Evolutionary conservation across 1,140 invertebrate genomes (phyloP), one percentile per base, ranked within the genome.

Genomic region (Drosophila biarmipes): DNA sequence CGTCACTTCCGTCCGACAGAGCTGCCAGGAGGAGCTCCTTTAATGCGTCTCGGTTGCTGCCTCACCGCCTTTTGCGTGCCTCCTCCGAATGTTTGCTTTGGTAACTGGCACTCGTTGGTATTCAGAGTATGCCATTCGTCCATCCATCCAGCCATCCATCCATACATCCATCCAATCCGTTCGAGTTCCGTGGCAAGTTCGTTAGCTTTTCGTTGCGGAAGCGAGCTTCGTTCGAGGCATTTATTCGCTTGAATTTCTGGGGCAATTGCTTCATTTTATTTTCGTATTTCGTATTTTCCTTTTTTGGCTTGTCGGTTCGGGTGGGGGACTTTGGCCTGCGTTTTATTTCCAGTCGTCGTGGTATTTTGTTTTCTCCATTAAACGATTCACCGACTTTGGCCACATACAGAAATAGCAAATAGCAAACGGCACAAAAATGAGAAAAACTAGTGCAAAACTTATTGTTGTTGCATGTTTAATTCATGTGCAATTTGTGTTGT

Each of bases 21-120:
- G 15, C 7, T 24, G 59, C 29, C 63, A 68, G 54, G 45, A 73
- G 49, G 54, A 49, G 31, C 29, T 43, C 71, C 71, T 42, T 73
- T 62, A 58, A 67, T 56, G 66, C 73, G 58, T 77, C 54, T 58
- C 46, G n/a, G 64, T 49, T 49, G 57, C 61, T 72, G 31, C 46
- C 48, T 27, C 66, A 11, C 42, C 19, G 29, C 45, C 62, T 73
- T 73, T 73, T 73, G 68, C 51, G 56, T 71, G 56, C 49, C 48
- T 40, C 49, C 48, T 40, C 34, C 40, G 40, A 46, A 45, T 69
- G 62, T 68, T 68, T 69, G 66, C 49, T 69, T 69, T 69, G 63
- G 84, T 89, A 84, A 89, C 84, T 89, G 84, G 84, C 74, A 89
- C 84, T 80, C 80, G 84, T 58, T 89, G 85, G 84, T 84, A 89